Evolutionary conservation across 2,888 invertebrate genomes (phyloP).

Genomic region (Eupeodes latifasciatus): DNA sequence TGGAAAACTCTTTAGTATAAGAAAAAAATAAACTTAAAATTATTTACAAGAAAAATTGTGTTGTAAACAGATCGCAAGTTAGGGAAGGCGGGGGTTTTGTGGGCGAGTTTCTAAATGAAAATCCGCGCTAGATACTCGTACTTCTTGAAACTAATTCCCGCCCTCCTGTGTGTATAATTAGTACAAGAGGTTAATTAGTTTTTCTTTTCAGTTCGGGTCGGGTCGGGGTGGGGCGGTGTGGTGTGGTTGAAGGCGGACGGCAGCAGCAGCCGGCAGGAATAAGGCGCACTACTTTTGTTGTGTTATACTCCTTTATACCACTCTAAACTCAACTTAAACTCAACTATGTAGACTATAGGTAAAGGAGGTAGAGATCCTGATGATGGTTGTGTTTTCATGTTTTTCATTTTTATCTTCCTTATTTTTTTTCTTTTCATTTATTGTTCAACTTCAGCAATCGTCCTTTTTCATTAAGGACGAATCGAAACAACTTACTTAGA

Average conservation of each 20-base stretch:
- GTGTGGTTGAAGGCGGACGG: too few species aligned
- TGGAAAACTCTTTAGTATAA: not conserved
- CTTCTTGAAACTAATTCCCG: slow-evolving; percentile 62
- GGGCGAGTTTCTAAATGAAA: slow-evolving; percentile 66
- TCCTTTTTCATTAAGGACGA: slow-evolving; percentile 61
- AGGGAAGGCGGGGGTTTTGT: not conserved
- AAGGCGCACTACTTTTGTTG: slow-evolving; percentile 1
- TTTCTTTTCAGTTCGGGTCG: slow-evolving; percentile 42
- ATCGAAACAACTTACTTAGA: slow-evolving; percentile 63
- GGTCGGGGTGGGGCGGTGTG: not conserved
- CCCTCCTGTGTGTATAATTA: slow-evolving; percentile 61
- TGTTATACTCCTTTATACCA: slow-evolving; percentile 35
- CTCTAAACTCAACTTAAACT: slow-evolving; percentile 10
- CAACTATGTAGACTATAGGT: too few species aligned
- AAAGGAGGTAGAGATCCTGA: not conserved
- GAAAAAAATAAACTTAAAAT: slow-evolving; percentile 4
- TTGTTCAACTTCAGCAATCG: slow-evolving; percentile 56
- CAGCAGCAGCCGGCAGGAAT: too few species aligned
- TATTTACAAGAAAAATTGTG: slow-evolving; percentile 47
- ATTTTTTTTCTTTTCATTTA: slow-evolving; percentile 24
- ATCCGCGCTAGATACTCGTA: slow-evolving; percentile 58
- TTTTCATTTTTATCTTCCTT: not conserved
- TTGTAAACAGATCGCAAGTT: slow-evolving; percentile 67
- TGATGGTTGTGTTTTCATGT: slow-evolving; percentile 33
- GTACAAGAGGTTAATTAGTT: slow-evolving; percentile 75